These are phyloP conservation scores for Dyspetes luteomarginatus DNA, from an alignment of 2,888 invertebrate species.

Conservation along the genomic window DNA sequence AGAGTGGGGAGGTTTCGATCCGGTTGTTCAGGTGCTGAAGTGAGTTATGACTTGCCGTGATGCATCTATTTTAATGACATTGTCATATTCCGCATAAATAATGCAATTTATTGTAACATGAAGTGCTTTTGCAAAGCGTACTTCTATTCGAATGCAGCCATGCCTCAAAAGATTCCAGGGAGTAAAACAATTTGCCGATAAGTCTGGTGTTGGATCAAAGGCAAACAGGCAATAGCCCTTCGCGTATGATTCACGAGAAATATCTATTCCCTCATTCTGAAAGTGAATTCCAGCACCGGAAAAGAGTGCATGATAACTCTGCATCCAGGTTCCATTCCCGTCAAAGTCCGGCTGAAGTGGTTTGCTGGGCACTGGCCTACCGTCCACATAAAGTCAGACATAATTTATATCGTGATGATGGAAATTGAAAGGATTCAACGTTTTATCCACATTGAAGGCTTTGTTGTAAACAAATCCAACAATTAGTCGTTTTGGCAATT, in stretches of 20 bases:
- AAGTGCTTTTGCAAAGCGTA: constrained; percentile 66
- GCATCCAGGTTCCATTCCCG: too few species aligned
- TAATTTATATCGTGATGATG: constrained; percentile 6
- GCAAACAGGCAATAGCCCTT: constrained; percentile 64
- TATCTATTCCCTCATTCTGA: constrained; percentile 62
- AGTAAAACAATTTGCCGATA: constrained; percentile 56
- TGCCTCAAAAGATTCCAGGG: constrained; percentile 57
- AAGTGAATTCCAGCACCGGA: constrained; percentile 62
- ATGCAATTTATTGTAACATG: constrained; percentile 65
- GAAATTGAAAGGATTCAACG: constrained; percentile 59
- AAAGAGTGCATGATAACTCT: constrained; percentile 64
- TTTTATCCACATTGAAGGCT: constrained; percentile 64
- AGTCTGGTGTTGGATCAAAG: constrained; percentile 29
- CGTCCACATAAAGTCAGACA: constrained; percentile 63
- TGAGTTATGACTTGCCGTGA: constrained; percentile 60
- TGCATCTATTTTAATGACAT: constrained; percentile 71
- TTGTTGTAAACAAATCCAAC: constrained; percentile 70
- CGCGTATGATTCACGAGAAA: constrained; percentile 50
- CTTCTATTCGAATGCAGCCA: constrained; percentile 67
- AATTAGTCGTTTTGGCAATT: constrained; percentile 73
- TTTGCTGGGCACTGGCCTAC: constrained; percentile 66
- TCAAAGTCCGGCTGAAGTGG: constrained; percentile 65
- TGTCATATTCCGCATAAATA: constrained; percentile 72
- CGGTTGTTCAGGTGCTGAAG: constrained; percentile 12
- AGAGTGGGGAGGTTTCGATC: neutral